These are phyloP conservation scores for Sericinus montela DNA, from an alignment of 2,888 invertebrate genomes.

Conservation along the genomic window DNA sequence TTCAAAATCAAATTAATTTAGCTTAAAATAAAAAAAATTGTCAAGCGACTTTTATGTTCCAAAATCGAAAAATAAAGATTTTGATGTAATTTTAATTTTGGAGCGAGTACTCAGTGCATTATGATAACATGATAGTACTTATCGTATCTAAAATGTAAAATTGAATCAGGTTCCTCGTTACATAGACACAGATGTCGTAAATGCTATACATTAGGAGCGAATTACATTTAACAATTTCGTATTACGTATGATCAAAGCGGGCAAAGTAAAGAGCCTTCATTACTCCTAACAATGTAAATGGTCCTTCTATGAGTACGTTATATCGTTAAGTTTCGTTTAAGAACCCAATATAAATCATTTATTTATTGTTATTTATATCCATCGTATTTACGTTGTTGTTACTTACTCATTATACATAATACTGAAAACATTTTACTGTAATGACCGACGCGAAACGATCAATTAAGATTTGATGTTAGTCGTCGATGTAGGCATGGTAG, in stretches of 20 bases:
- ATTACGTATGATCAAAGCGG: constrained; percentile 19
- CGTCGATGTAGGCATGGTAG: too few relatives aligned
- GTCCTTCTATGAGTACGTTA: constrained; percentile 1
- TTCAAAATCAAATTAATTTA: too few relatives aligned
- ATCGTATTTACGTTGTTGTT: neutral
- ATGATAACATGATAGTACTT: neutral
- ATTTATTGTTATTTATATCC: neutral
- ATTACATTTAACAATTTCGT: constrained; percentile 14
- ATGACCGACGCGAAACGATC: too few relatives aligned
- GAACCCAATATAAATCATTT: constrained; percentile 6
- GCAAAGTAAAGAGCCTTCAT: constrained; percentile 12
- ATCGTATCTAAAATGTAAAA: constrained; percentile 1
- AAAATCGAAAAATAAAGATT: too few relatives aligned
- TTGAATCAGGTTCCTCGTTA: constrained; percentile 5
- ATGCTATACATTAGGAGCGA: constrained; percentile 15
- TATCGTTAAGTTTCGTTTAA: constrained; percentile 4
- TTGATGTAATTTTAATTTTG: too few relatives aligned
- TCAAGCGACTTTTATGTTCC: too few relatives aligned
- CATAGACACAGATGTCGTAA: constrained; percentile 15
- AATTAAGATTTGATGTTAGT: too few relatives aligned
- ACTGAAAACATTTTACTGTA: too few relatives aligned
- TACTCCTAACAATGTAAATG: constrained; percentile 14
- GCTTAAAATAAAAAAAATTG: too few relatives aligned
- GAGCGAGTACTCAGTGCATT: too few relatives aligned
- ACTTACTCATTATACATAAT: too few relatives aligned